Percentiles rank a stretch among this genome's conserved stretches.
Evolutionary conservation across 2,888 invertebrate genomes (phyloP).

Genomic region (Vanessa cardui): DNA sequence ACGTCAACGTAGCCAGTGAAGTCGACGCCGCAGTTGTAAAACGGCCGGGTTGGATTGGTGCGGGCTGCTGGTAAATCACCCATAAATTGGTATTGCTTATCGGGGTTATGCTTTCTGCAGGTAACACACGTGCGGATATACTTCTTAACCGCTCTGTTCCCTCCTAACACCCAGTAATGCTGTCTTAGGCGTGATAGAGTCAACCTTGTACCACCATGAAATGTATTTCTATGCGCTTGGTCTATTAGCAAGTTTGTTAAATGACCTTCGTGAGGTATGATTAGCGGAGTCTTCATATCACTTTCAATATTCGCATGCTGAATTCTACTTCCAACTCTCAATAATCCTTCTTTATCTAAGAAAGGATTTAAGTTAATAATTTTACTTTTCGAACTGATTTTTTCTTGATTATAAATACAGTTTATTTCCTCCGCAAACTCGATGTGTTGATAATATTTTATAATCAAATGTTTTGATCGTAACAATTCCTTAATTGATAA

Average conservation of each 20-base stretch:
- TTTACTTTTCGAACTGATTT: not conserved
- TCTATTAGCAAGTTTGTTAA: not conserved
- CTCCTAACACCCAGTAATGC: not conserved
- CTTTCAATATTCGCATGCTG: not conserved
- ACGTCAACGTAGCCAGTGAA: slow-evolving; percentile 18
- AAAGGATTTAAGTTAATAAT: not conserved
- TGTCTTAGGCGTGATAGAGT: not conserved
- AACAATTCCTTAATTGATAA: too few species aligned
- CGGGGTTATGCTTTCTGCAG: not conserved
- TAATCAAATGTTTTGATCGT: too few species aligned
- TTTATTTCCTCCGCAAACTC: too few species aligned
- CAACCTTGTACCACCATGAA: not conserved
- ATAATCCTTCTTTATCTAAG: not conserved
- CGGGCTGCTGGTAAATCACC: not conserved
- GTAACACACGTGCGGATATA: not conserved
- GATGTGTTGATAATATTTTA: too few species aligned
- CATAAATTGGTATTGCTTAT: not conserved
- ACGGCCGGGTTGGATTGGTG: not conserved
- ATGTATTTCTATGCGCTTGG: not conserved
- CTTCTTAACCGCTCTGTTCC: not conserved
- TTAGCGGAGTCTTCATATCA: slow-evolving; percentile 26
- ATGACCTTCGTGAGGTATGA: slow-evolving; percentile 12
- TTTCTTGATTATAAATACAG: too few species aligned
- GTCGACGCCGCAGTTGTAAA: slow-evolving; percentile 3
- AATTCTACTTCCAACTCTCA: slow-evolving; percentile 13